Evolutionary conservation across 2,113 vertebrate species (phyloP).

Genomic region (Halcyon senegalensis): DNA sequence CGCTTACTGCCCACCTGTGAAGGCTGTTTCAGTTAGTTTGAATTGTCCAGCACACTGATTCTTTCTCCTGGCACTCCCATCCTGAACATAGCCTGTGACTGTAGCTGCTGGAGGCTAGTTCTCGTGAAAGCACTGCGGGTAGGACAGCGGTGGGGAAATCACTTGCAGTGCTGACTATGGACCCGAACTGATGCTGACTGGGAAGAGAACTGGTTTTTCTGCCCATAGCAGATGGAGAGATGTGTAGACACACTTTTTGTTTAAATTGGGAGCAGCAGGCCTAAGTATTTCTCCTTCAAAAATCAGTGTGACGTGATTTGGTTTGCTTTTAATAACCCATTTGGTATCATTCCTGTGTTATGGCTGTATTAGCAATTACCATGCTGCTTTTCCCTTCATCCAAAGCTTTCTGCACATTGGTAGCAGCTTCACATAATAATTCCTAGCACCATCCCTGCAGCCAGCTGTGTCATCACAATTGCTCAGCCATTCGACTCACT

Average conservation of each 20-base stretch:
- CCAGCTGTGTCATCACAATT: conserved; percentile 7
- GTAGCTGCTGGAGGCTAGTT: neutral
- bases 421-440: neutral
- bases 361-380: neutral
- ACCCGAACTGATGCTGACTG: neutral
- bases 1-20: neutral
- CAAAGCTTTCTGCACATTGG: neutral
- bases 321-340: neutral
- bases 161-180: neutral
- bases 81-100: neutral
- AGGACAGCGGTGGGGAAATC: neutral
- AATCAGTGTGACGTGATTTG: neutral
- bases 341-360: neutral
- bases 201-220: neutral
- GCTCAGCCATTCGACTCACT: neutral
- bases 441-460: neutral
- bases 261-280: neutral
- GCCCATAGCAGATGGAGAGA: neutral
- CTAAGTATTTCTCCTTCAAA: neutral
- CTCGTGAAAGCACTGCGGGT: neutral
- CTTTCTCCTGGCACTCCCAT: neutral
- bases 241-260: neutral
- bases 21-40: neutral
- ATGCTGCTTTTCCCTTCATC: neutral
- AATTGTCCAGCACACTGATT: neutral